These are phyloP conservation scores for Drosophila bunnanda DNA, from an alignment of 2,888 invertebrate species.

Conservation along the genomic window DNA sequence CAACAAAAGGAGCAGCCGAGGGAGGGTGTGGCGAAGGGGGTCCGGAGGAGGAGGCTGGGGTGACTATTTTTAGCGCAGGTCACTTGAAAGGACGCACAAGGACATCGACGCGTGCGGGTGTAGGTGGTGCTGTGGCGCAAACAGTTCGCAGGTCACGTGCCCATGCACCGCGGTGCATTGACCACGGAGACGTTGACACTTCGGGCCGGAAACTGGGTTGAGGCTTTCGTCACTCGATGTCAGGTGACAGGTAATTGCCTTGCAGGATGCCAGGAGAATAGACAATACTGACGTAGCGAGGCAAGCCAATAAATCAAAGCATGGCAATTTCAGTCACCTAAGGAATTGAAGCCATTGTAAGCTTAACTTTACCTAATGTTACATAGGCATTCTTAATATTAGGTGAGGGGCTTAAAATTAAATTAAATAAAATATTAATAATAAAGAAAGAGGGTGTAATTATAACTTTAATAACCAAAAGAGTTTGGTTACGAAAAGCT, in stretches of 20 bases:
- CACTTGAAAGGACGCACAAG: conserved; percentile 76
- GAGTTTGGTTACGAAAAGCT: too few relatives aligned
- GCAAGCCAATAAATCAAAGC: conserved; percentile 26
- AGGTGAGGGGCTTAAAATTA: neutral
- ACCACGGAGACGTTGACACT: conserved; percentile 45
- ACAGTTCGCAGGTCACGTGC: conserved; percentile 67
- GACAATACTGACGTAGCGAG: conserved; percentile 3
- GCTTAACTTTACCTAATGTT: neutral
- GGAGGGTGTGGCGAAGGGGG: conserved; percentile 12
- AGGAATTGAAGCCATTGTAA: neutral
- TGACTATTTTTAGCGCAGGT: conserved; percentile 70
- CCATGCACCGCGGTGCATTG: conserved; percentile 64
- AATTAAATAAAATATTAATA: neutral
- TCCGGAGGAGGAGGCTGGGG: conserved; percentile 5
- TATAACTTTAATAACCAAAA: neutral
- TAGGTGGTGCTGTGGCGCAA: conserved; percentile 31
- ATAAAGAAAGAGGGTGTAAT: rapidly evolving
- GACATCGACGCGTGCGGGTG: conserved; percentile 59
- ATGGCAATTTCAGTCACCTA: neutral
- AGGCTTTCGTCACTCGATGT: conserved; percentile 34
- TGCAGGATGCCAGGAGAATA: conserved; percentile 9
- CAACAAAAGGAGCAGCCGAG: conserved; percentile 15
- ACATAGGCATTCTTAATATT: neutral
- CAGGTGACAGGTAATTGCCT: conserved; percentile 38
- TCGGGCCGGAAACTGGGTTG: conserved; percentile 34